These are phyloP conservation scores for Triplophysa bombifrons DNA, from an alignment of 2,797 vertebrate species.

Conservation along the genomic window DNA sequence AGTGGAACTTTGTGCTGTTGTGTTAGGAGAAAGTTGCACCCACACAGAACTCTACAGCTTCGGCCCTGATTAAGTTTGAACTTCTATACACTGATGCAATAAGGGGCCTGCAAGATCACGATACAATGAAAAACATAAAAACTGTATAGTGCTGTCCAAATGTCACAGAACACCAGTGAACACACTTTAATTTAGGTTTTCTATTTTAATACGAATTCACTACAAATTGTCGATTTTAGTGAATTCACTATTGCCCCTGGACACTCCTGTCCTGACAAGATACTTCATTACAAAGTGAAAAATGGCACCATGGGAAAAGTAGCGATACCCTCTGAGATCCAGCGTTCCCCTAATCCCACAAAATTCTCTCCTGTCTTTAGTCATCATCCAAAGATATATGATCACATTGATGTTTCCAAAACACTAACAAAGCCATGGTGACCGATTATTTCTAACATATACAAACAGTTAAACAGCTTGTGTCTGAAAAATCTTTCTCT, in stretches of 20 bases:
- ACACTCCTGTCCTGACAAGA: slow-evolving; percentile 48
- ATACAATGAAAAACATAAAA: neutral
- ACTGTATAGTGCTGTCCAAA: no score
- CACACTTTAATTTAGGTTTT: neutral
- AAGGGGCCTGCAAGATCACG: neutral
- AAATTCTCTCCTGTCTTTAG: slow-evolving; percentile 9
- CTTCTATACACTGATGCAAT: neutral
- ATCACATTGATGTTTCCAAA: slow-evolving; percentile 22
- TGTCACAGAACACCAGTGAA: no score
- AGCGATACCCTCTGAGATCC: slow-evolving; percentile 16
- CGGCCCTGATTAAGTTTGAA: neutral
- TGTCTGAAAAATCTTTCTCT: neutral
- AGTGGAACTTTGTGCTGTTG: slow-evolving; percentile 49
- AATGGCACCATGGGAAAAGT: slow-evolving; percentile 44
- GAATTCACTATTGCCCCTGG: slow-evolving; percentile 4
- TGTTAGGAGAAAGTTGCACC: slow-evolving; percentile 48
- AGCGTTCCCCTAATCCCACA: slow-evolving; percentile 14
- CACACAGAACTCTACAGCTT: slow-evolving; percentile 40
- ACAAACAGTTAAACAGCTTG: neutral
- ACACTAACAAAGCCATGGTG: slow-evolving; percentile 14
- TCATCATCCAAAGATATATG: slow-evolving; percentile 7
- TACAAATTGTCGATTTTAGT: neutral
- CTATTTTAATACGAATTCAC: neutral
- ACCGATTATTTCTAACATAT: neutral
- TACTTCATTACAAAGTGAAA: slow-evolving; percentile 33